Base-by-base conservation (phyloP, 2,797 vertebrate species). In the Cephalopachus bancanus region DNA sequence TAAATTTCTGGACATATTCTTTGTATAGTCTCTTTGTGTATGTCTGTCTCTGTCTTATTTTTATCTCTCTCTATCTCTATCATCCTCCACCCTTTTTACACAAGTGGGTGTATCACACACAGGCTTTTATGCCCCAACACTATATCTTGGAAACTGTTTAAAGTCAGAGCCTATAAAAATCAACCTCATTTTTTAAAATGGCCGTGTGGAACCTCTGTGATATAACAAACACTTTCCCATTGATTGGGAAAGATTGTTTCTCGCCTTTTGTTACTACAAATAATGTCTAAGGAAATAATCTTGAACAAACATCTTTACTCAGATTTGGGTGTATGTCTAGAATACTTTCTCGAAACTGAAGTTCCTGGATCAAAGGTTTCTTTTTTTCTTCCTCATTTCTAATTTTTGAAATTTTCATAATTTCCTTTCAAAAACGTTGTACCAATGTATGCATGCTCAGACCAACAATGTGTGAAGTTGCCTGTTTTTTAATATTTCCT, bases 371-470 rank as follows among this genome's bases (percentile, higher is more conserved):
- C 71, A 78, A 59, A 81, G 74, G 1, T 17, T 72, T 44, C 14
- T 60, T 33, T 83, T 75, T 49, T 33, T 22, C n/a, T 93, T 90
- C 53, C 57, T 88, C 67, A 64, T 83, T 94, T 96, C 57, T 88
- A 79, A 80, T 80, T 89, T 94, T 75, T 84, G 19, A 60, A 44
- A 59, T 30, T 69, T 96, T 96, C 30, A 78, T 78, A 60, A 96
- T 83, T 95, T 80, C 44, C 87, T 97, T 84, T 72, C 78, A 69
- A 62, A 80, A 49, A 64, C 51, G 22, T 24, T 69, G n/a, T 37
- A 22, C 9, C 57, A 86, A 49, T 30, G 12, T 12, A 28, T 30
- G 12, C 10, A 28, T n/a, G 26, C 55, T 75, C 69, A 83, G 4
- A 67, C 2, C 14, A 22, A 7, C 49, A 65, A 24, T 26, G 62